Evolutionary conservation across 2,888 invertebrate genomes (phyloP).

Genomic region (Trichacis sp.): DNA sequence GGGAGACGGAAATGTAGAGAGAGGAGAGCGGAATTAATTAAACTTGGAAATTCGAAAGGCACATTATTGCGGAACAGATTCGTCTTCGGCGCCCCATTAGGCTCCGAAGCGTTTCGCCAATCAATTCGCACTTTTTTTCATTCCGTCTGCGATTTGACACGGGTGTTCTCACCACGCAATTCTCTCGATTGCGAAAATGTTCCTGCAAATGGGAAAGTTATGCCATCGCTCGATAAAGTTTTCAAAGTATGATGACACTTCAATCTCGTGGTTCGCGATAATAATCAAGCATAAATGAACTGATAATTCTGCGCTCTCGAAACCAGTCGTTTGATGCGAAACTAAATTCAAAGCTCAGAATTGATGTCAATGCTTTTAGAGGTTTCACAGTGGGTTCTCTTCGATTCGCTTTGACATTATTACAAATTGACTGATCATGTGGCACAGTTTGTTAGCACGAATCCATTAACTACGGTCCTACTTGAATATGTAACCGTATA

Average conservation of each 20-base stretch:
- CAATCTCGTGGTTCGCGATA: too few species aligned
- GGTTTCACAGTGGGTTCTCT: not conserved
- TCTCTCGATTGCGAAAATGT: not conserved
- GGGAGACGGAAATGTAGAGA: too few species aligned
- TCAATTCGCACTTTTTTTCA: not conserved
- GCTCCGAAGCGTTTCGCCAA: conserved; percentile 2
- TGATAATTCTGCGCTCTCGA: not conserved
- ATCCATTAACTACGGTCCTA: not conserved
- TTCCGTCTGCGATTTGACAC: not conserved
- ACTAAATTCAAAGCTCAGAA: not conserved
- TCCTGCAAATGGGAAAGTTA: not conserved
- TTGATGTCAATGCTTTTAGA: not conserved
- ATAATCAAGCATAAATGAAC: not conserved
- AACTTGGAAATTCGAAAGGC: conserved; percentile 6
- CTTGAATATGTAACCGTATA: not conserved
- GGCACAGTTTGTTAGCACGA: not conserved
- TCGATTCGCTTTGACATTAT: not conserved
- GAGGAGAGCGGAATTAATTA: too few species aligned
- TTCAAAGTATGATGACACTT: too few species aligned
- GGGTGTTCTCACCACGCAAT: not conserved
- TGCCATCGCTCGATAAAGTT: too few species aligned
- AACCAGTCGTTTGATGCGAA: not conserved
- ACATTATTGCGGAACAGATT: conserved; percentile 12
- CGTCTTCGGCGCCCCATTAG: conserved; percentile 7
- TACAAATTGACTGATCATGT: conserved; percentile 3